phyloP scores from a whole-genome alignment of 2,888 invertebrate species.

The Trissolcus japonicus region DNA sequence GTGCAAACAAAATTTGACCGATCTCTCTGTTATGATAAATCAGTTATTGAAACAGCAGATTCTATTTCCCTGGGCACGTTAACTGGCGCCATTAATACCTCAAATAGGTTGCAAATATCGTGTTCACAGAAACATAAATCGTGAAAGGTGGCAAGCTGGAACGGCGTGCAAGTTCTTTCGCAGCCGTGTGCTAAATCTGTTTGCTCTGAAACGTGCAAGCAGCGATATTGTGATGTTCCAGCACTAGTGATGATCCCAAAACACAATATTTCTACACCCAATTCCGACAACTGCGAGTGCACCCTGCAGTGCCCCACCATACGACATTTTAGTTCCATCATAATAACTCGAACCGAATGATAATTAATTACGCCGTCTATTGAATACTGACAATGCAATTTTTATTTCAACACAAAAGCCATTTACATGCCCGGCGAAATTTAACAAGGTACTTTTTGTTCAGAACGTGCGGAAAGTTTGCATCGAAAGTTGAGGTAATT shows the following conservation, averaged over 20 bases:
- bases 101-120: constrained; percentile 38
- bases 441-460: constrained; percentile 37
- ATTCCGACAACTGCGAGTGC: constrained; percentile 16
- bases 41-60: constrained; percentile 73
- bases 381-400: constrained; percentile 16
- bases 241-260: constrained; percentile 34
- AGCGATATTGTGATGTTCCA: constrained; percentile 21
- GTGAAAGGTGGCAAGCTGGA: constrained; percentile 61
- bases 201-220: constrained; percentile 41
- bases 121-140: constrained; percentile 60
- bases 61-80: constrained; percentile 59
- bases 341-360: constrained; percentile 12
- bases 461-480: constrained; percentile 28
- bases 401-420: constrained; percentile 39
- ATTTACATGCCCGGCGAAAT: constrained; percentile 58
- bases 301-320: background rate
- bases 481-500: constrained; percentile 42
- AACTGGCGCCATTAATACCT: constrained; percentile 52
- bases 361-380: constrained; percentile 17
- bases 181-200: constrained; percentile 36
- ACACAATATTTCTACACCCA: constrained; percentile 29
- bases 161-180: constrained; percentile 58
- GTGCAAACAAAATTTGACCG: constrained; percentile 41
- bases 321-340: constrained; percentile 16
- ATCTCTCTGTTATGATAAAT: constrained; percentile 69